Evolutionary conservation across 2,113 vertebrate species (phyloP).

Genomic region (Chamaea fasciata): DNA sequence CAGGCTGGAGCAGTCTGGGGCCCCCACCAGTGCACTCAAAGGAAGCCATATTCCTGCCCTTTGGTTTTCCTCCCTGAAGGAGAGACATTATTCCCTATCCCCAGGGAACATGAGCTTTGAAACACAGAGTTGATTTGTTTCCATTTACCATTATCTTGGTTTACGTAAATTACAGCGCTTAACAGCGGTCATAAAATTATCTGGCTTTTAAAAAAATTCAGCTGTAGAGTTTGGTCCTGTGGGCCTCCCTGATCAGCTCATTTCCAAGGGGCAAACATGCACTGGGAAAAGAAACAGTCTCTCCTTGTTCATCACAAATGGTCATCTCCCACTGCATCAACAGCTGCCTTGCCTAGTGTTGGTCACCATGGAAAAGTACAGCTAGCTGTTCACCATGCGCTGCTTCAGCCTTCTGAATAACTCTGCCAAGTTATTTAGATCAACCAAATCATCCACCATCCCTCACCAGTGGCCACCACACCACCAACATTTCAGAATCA

Average conservation of each 20-base stretch:
- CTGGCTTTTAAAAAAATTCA: not conserved
- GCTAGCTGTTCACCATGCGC: not conserved
- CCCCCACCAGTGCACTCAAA: accelerated
- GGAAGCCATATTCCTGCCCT: not conserved
- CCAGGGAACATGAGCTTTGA: not conserved
- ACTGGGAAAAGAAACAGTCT: not conserved
- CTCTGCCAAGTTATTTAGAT: not conserved
- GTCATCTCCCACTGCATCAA: not conserved
- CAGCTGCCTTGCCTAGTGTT: not conserved
- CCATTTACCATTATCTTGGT: constrained; percentile 22
- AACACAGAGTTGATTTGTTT: not conserved
- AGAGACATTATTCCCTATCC: not conserved
- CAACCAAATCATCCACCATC: not conserved
- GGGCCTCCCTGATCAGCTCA: not conserved
- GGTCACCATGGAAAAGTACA: not conserved
- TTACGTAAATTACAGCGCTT: not conserved
- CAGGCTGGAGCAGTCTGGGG: not conserved
- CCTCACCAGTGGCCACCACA: not conserved
- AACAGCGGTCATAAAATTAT: constrained; percentile 23
- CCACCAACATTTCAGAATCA: not conserved
- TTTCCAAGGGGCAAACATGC: not conserved
- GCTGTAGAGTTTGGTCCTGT: not conserved
- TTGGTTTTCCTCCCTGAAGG: not conserved
- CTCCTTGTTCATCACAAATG: not conserved
- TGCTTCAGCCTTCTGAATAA: not conserved